Percentiles rank a stretch among this genome's conserved stretches.
phyloP scores from a whole-genome alignment of 2,113 vertebrate species.

The Anolis carolinensis region DNA sequence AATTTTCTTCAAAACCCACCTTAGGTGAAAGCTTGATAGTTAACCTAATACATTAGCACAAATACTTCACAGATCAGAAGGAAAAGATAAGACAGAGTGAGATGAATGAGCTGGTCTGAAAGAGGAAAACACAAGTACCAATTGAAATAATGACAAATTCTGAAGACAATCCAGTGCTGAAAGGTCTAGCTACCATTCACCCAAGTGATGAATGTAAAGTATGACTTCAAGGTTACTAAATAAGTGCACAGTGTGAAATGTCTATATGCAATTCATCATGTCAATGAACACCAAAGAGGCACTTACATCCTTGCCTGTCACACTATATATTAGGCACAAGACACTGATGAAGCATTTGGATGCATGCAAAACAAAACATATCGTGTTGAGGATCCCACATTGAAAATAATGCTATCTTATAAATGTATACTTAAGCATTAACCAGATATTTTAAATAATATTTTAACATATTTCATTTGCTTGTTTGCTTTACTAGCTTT shows the following conservation, averaged over 20 bases:
- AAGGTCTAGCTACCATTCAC: conserved; percentile 7
- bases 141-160: not conserved
- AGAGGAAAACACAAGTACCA: not conserved
- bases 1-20: not conserved
- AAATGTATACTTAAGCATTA: not conserved
- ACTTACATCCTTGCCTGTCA: conserved; percentile 5
- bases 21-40: not conserved
- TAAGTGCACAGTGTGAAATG: not conserved
- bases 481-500: not conserved
- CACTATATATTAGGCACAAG: conserved; percentile 10
- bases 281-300: conserved; percentile 18
- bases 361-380: conserved; percentile 4
- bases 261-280: conserved; percentile 3
- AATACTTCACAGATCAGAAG: not conserved
- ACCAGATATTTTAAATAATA: not conserved
- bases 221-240: conserved; percentile 27
- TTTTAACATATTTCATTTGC: not conserved
- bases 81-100: not conserved
- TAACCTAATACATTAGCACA: not conserved
- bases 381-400: not conserved
- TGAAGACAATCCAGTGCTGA: conserved; percentile 13
- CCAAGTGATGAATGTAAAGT: conserved; percentile 30
- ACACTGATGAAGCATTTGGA: conserved; percentile 17
- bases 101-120: not conserved
- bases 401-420: not conserved